Evolutionary conservation across 2,888 invertebrate species (phyloP), one percentile per base, ranked within the genome.

Genomic region (Pharmacophagus antenor): DNA sequence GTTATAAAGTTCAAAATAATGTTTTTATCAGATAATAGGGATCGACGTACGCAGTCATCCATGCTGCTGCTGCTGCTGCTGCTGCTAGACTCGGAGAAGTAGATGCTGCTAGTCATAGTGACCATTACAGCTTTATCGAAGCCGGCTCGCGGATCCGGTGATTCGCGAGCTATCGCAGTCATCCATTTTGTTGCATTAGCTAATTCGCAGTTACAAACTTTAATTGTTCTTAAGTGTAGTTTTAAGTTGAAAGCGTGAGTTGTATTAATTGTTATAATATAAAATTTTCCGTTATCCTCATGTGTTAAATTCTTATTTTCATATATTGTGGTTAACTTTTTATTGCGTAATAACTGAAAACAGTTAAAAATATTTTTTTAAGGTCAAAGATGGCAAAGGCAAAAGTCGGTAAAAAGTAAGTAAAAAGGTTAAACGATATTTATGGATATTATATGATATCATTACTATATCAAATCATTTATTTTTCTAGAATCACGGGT

Each of bases 381-480:
- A 60, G 48, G 7, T 8, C 12, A 5, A 62, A 27, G 22, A 70
- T 70, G 70, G 65, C 69, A 2, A 64, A 69, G 47, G 63, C 68
- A 47, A 69, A 64, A 58, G 64, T 53, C 18, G 65, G 65, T n/a
- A 67, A 66, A 48, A 67, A 62, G 70, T 70, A 62, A 70, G 69
- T 66, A 52, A 27, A 50, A 56, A 31, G 56, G 25, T 31, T 15
- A 15, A 31, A 31, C 4, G 31, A 1, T 37, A 37, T 37, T 0
- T 37, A n/a, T n/a, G n/a, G 37, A 37, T n/a, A 37, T 37, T 37
- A 37, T n/a, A 37, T 37, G n/a, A 44, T 44, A n/a, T 41, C 15
- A 41, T 41, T n/a, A 18, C 18, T 2, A 17, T 15, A 18, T 51
- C 21, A 31, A 53, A 10, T n/a, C 15, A 37, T 22, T 15, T 47